phyloP scores from a whole-genome alignment of 2,113 vertebrate species.

The Pongo pygmaeus region DNA sequence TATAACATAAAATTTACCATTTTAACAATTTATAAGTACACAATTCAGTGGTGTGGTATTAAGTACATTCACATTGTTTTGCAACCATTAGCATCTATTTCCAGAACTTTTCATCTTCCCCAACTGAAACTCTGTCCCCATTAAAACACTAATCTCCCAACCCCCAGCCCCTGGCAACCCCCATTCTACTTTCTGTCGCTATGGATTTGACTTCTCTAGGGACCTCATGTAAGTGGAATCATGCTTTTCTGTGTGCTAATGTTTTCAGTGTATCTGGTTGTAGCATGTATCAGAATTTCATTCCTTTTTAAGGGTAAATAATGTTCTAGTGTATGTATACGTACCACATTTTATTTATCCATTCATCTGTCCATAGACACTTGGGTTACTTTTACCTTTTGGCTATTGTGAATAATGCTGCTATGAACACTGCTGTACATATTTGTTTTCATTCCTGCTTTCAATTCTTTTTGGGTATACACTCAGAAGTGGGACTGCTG shows the following conservation, averaged over 20 bases:
- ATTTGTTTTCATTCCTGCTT: neutral
- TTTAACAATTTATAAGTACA: neutral
- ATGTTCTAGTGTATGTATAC: neutral
- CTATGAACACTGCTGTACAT: neutral
- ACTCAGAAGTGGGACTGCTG: neutral
- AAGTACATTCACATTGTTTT: neutral
- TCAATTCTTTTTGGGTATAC: neutral
- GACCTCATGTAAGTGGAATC: neutral
- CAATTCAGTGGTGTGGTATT: neutral
- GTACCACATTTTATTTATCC: neutral
- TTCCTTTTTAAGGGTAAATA: neutral
- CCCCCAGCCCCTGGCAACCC: neutral
- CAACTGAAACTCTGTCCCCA: neutral
- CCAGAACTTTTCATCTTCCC: neutral
- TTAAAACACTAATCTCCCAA: neutral
- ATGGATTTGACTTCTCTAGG: too few relatives aligned
- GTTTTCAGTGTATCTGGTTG: neutral
- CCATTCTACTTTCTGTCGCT: neutral
- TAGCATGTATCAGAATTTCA: neutral
- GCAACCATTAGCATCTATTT: neutral
- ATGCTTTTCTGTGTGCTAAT: neutral
- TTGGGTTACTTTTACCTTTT: neutral
- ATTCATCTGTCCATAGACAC: neutral
- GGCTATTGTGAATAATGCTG: neutral
- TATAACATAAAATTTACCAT: neutral